A percentile compares a stretch with the other conserved stretches of the same genome.
Evolutionary conservation across 2,797 vertebrate species (phyloP).

Genomic region (Syngnathus rostellatus): DNA sequence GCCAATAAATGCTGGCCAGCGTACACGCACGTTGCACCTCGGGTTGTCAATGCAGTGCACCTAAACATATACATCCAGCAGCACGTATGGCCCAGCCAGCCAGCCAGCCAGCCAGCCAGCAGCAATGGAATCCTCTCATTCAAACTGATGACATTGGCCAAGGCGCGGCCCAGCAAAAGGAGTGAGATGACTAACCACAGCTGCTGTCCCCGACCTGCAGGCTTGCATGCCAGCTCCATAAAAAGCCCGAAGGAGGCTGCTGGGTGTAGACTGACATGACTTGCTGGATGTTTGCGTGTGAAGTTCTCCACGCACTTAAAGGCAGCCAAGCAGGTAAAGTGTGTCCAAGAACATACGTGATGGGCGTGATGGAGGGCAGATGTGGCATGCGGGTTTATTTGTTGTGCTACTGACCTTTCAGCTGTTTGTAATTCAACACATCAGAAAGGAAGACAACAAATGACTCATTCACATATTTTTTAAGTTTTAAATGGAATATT

Average conservation of each 20-base stretch:
- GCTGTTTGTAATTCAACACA: not conserved
- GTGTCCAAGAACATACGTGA: not conserved
- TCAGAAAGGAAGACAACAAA: not conserved
- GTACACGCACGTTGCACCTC: slow-evolving; percentile 9
- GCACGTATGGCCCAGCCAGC: slow-evolving; percentile 10
- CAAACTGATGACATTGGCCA: slow-evolving; percentile 63
- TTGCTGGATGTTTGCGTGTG: slow-evolving; percentile 50
- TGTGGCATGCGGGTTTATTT: not conserved
- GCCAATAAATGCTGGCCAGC: not conserved
- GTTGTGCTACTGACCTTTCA: not conserved
- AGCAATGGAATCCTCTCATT: slow-evolving; percentile 53
- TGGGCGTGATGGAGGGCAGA: not conserved
- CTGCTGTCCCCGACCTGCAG: slow-evolving; percentile 51
- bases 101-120: not conserved
- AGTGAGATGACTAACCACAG: slow-evolving; percentile 59
- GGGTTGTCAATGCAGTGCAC: not conserved
- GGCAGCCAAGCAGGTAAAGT: not conserved
- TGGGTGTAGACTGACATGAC: slow-evolving; percentile 56
- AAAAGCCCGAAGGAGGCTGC: slow-evolving; percentile 56
- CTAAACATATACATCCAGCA: not conserved
- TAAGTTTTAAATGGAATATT: not conserved
- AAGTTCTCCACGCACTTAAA: not conserved
- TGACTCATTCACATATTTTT: not conserved
- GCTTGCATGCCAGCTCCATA: slow-evolving; percentile 65
- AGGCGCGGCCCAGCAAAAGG: slow-evolving; percentile 46